phyloP scores from a whole-genome alignment of 2,113 vertebrate species.

The Leptosomus discolor region DNA sequence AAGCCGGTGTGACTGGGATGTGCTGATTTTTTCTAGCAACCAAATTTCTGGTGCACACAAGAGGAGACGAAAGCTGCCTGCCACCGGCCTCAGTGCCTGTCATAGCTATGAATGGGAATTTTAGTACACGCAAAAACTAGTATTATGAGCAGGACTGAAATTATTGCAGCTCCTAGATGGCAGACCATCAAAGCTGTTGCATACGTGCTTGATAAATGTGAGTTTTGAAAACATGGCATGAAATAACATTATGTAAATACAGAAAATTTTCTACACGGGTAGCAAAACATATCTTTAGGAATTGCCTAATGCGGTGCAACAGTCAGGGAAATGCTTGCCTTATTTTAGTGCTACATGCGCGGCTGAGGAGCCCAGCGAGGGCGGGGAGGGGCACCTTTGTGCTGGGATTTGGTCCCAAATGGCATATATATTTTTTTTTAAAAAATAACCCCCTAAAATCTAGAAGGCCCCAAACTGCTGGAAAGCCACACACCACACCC shows the following conservation, averaged over 20 bases:
- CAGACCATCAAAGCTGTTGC: too few species aligned
- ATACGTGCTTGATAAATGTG: rapidly evolving
- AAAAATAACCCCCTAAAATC: not conserved
- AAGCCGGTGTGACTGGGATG: rapidly evolving
- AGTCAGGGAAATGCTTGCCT: not conserved
- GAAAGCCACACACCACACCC: rapidly evolving
- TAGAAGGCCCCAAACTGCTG: not conserved
- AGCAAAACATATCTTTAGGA: too few species aligned
- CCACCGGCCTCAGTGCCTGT: not conserved
- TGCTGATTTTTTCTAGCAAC: not conserved
- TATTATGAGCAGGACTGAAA: not conserved
- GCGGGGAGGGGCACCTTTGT: not conserved
- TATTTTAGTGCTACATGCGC: rapidly evolving
- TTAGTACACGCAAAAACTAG: not conserved
- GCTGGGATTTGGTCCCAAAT: not conserved
- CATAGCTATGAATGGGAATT: too few species aligned
- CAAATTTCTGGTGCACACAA: not conserved
- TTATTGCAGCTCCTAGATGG: not conserved
- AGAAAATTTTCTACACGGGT: not conserved
- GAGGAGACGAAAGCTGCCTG: not conserved
- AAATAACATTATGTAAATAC: not conserved
- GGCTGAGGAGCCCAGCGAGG: rapidly evolving
- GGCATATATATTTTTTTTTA: not conserved
- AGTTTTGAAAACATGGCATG: rapidly evolving
- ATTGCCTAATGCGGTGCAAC: too few species aligned